These are phyloP conservation scores for Cheilosia vulpina DNA, from an alignment of 2,888 invertebrate species.

Conservation along the genomic window DNA sequence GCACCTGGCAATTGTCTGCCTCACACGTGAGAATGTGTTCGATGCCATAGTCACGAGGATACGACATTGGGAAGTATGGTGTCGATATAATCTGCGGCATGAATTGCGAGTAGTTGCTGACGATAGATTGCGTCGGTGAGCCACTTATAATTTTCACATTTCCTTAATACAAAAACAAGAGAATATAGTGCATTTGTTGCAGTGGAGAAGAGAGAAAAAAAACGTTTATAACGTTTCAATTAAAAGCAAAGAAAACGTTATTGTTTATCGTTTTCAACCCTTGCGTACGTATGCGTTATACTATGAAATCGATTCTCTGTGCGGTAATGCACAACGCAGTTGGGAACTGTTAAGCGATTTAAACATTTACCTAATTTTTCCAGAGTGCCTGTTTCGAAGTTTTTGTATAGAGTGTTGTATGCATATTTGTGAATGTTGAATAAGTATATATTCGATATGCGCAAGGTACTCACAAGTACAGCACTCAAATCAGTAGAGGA, in stretches of 20 bases:
- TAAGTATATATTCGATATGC: too few species aligned
- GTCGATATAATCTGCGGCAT: conserved; percentile 85
- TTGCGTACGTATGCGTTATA: conserved; percentile 45
- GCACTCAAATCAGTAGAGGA: too few species aligned
- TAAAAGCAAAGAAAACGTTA: conserved; percentile 4
- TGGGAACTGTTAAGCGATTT: conserved; percentile 13
- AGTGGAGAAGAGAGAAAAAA: background rate
- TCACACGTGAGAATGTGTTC: conserved; percentile 87
- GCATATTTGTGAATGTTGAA: background rate
- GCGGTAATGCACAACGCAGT: conserved; percentile 12
- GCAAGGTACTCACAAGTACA: too few species aligned
- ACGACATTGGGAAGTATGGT: conserved; percentile 88
- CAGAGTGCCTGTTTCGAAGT: too few species aligned
- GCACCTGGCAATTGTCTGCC: conserved; percentile 85
- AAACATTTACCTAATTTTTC: background rate
- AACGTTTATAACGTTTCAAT: conserved; percentile 15
- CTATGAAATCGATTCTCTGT: conserved; percentile 49
- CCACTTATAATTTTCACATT: conserved; percentile 85
- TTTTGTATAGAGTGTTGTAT: background rate
- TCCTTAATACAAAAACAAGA: conserved; percentile 81
- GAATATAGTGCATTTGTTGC: background rate
- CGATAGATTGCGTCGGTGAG: conserved; percentile 82
- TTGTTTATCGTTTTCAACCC: conserved; percentile 20
- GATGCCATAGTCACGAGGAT: conserved; percentile 87
- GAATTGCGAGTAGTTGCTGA: conserved; percentile 81